A percentile compares a stretch with the other conserved stretches of the same genome.
phyloP scores from a whole-genome alignment of 1,140 invertebrate species.

The silkworm (Bombyx mori) region DNA sequence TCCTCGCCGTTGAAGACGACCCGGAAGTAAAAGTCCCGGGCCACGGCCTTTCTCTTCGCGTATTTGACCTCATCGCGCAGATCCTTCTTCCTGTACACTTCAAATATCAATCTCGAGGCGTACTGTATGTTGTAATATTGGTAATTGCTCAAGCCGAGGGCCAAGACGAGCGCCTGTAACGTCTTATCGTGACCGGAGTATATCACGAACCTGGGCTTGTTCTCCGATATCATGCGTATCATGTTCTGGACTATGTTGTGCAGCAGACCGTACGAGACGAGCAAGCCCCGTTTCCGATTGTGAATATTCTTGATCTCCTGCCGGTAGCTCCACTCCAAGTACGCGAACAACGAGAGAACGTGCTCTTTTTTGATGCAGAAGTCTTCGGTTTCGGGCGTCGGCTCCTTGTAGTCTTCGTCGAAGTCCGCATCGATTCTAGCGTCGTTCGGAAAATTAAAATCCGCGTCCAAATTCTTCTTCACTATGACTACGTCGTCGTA shows the following conservation, averaged over 20 bases:
- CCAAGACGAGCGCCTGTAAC: conserved; percentile 84
- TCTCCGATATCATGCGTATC: conserved; percentile 82
- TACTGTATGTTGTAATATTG: conserved; percentile 77
- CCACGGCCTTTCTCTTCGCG: conserved; percentile 67
- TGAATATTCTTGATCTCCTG: conserved; percentile 76
- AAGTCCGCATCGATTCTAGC: conserved; percentile 52
- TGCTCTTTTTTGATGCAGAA: conserved; percentile 78
- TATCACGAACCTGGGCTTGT: conserved; percentile 83
- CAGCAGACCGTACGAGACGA: conserved; percentile 83
- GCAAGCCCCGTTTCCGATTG: conserved; percentile 77
- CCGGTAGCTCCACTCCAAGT: conserved; percentile 81
- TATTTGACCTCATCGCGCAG: conserved; percentile 69
- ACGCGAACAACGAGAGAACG: conserved; percentile 81
- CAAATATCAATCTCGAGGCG: conserved; percentile 88
- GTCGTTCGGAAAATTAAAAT: conserved; percentile 70
- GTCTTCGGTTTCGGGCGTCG: conserved; percentile 55
- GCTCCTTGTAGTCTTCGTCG: conserved; percentile 64
- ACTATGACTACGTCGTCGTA: conserved; percentile 68
- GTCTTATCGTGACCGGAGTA: conserved; percentile 95
- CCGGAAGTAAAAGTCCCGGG: conserved; percentile 83
- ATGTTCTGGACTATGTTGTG: conserved; percentile 84
- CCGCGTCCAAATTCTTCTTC: conserved; percentile 67
- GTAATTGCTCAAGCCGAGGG: conserved; percentile 78
- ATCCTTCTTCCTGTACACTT: conserved; percentile 77
- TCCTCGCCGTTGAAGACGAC: conserved; percentile 90